phyloP scores from a whole-genome alignment of 2,888 invertebrate species.

The Thecocarcelia acutangulata region DNA sequence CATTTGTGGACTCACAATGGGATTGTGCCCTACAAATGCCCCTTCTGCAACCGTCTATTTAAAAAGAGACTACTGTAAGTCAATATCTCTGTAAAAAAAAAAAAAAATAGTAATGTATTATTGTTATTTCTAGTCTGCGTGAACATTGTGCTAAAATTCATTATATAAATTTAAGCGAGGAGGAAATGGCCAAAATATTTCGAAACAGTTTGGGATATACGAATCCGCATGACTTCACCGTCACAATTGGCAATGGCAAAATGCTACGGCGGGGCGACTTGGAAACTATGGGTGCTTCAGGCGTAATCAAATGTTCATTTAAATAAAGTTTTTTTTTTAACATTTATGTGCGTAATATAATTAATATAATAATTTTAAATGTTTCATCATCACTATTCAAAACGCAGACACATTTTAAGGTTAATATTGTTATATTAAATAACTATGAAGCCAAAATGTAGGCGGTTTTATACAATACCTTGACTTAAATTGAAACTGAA shows the following conservation, averaged over 20 bases:
- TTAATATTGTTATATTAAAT: too few species aligned
- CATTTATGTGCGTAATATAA: too few species aligned
- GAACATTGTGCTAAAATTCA: slow-evolving; percentile 73
- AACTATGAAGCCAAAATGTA: too few species aligned
- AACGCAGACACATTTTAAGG: too few species aligned
- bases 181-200: slow-evolving; percentile 71
- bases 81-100: too few species aligned
- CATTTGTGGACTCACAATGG: slow-evolving; percentile 73
- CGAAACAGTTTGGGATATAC: slow-evolving; percentile 68
- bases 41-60: slow-evolving; percentile 73
- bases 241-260: slow-evolving; percentile 62
- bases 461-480: too few species aligned
- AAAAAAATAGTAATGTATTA: too few species aligned
- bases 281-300: slow-evolving; percentile 51
- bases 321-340: slow-evolving; percentile 23
- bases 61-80: slow-evolving; percentile 74
- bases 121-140: slow-evolving; percentile 69
- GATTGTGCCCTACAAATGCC: slow-evolving; percentile 72
- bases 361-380: too few species aligned
- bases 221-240: slow-evolving; percentile 69
- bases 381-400: too few species aligned
- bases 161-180: slow-evolving; percentile 71
- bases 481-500: too few species aligned
- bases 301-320: slow-evolving; percentile 47
- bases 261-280: slow-evolving; percentile 64